A percentile compares a stretch with the other conserved stretches of the same genome.
Evolutionary conservation across 1,140 invertebrate species (phyloP).

Genomic region (Drosophila truncata): DNA sequence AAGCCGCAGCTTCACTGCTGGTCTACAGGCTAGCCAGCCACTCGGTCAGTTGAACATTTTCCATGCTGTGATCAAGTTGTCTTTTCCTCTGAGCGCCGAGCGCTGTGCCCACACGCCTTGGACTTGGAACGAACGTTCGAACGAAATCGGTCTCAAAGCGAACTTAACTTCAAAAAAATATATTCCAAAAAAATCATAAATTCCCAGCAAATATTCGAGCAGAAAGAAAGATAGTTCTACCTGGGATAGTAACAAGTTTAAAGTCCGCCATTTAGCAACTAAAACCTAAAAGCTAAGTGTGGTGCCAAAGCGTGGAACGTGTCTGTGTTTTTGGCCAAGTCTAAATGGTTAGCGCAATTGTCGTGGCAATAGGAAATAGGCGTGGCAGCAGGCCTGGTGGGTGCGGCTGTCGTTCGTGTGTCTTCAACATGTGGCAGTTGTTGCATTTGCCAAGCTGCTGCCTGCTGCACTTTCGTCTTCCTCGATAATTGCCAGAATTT

Average conservation of each 20-base stretch:
- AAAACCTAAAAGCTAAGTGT: constrained; percentile 20
- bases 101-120: constrained; percentile 77
- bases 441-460: constrained; percentile 43
- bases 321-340: constrained; percentile 46
- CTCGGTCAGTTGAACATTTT: constrained; percentile 82
- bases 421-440: constrained; percentile 24
- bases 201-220: constrained; percentile 1
- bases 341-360: constrained; percentile 65
- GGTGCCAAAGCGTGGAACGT: constrained; percentile 8
- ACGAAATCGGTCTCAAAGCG: constrained; percentile 62
- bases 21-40: constrained; percentile 58
- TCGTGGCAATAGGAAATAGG: constrained; percentile 51
- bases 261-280: constrained; percentile 8
- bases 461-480: background rate
- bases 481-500: constrained; percentile 8
- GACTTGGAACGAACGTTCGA: constrained; percentile 78
- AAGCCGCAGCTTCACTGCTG: constrained; percentile 53
- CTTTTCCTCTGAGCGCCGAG: constrained; percentile 82
- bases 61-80: constrained; percentile 83
- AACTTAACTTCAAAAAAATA: background rate
- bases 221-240: background rate
- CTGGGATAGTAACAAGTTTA: constrained; percentile 20
- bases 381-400: constrained; percentile 64
- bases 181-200: constrained; percentile 15
- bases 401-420: constrained; percentile 39